phyloP scores from a whole-genome alignment of 2,888 invertebrate genomes.

The Rhimphoctona megacephalus region DNA sequence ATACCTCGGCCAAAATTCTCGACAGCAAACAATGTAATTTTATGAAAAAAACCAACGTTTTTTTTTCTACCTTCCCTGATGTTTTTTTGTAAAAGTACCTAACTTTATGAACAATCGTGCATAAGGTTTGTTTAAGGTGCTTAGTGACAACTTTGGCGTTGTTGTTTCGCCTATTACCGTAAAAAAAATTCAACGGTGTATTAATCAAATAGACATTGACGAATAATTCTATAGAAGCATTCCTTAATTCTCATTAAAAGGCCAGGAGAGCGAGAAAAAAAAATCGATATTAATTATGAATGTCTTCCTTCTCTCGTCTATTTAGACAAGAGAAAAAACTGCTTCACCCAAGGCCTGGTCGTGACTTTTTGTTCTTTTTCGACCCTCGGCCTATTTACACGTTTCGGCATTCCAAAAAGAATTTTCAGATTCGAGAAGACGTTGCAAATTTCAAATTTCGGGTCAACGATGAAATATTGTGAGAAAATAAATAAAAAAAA shows the following conservation, averaged over 20 bases:
- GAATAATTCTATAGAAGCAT: slow-evolving; percentile 8
- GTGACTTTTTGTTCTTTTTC: neutral
- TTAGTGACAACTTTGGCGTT: slow-evolving; percentile 25
- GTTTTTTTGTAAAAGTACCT: neutral
- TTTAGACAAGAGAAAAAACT: neutral
- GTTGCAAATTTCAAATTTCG: slow-evolving; percentile 14
- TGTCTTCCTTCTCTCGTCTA: neutral
- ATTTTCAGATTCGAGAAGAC: slow-evolving; percentile 50
- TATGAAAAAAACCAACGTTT: neutral
- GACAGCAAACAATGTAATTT: neutral
- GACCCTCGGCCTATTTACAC: neutral
- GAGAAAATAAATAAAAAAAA: neutral
- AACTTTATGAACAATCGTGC: slow-evolving; percentile 35
- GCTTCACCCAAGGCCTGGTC: neutral
- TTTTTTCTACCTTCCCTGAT: neutral
- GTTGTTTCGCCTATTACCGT: neutral
- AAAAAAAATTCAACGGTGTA: neutral
- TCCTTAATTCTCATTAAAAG: neutral
- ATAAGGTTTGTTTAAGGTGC: slow-evolving; percentile 35
- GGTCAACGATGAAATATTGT: neutral
- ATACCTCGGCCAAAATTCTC: neutral
- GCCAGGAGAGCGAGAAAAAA: slow-evolving; percentile 1
- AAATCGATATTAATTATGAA: neutral
- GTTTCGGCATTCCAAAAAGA: slow-evolving; percentile 60
- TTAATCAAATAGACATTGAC: slow-evolving; percentile 3